A percentile compares a stretch with the other conserved stretches of the same genome.
Evolutionary conservation across 2,888 invertebrate genomes (phyloP).

Genomic region (Philereme vetulata): DNA sequence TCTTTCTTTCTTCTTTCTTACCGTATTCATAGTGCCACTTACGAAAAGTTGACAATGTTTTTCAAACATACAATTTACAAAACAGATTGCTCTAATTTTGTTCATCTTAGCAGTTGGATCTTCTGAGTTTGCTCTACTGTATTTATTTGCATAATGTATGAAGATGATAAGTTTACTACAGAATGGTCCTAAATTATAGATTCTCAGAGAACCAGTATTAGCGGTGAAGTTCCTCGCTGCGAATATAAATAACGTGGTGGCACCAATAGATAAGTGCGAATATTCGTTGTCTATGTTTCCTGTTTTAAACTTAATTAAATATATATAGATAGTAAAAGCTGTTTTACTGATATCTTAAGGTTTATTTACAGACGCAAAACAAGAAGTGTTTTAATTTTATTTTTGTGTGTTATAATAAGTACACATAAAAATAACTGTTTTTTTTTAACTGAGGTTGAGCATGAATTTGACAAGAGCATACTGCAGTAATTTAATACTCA

Average conservation of each 20-base stretch:
- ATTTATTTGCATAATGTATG: conserved; percentile 28
- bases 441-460: no score
- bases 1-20: no score
- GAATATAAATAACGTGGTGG: conserved; percentile 18
- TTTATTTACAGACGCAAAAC: no score
- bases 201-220: conserved; percentile 21
- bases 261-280: conserved; percentile 16
- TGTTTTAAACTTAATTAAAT: conserved; percentile 17
- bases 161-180: conserved; percentile 16
- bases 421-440: no score
- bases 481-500: no score
- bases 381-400: no score
- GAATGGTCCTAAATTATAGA: conserved; percentile 29
- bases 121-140: conserved; percentile 9
- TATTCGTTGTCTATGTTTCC: conserved; percentile 8
- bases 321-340: conserved; percentile 4
- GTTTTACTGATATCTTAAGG: conserved; percentile 1
- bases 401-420: no score
- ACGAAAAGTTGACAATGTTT: no score
- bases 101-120: neutral
- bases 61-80: no score
- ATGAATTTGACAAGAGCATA: no score
- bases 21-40: no score
- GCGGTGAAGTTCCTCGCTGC: conserved; percentile 17
- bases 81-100: neutral